Conservation (phyloP, 2,797 vertebrate species). For the Pangasius larnaudii region DNA sequence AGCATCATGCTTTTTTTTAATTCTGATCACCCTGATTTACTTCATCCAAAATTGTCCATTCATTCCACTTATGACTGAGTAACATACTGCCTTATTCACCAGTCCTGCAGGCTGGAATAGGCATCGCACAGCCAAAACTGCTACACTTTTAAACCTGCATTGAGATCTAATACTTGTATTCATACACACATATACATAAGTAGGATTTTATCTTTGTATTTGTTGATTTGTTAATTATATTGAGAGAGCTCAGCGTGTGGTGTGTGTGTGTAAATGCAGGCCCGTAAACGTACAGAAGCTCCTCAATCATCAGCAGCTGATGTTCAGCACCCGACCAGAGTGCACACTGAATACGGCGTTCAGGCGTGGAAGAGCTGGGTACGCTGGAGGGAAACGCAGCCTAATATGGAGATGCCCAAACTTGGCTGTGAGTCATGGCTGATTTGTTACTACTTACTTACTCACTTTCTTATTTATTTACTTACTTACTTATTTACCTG, state of each 20-base stretch:
- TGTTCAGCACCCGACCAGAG: conserved; percentile 64
- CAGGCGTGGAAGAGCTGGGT: conserved; percentile 97
- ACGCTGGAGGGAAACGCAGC: conserved; percentile 87
- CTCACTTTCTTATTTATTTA: neutral
- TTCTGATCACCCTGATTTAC: neutral
- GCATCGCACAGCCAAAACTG: neutral
- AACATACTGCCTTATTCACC: neutral
- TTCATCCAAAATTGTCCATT: neutral
- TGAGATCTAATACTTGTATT: neutral
- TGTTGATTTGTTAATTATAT: neutral
- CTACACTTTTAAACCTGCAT: neutral
- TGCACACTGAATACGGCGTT: conserved; percentile 91
- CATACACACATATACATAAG: neutral
- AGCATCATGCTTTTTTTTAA: neutral
- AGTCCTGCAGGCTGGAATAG: neutral
- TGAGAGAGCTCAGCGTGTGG: neutral
- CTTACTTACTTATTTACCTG: neutral
- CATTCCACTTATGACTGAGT: neutral
- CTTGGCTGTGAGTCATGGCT: conserved; percentile 79
- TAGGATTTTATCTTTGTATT: neutral
- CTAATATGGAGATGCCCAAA: conserved; percentile 84
- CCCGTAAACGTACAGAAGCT: conserved; percentile 75
- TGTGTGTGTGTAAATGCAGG: conserved; percentile 62
- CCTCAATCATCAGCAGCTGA: conserved; percentile 56
- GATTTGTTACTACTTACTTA: neutral